Conservation (phyloP, 2,113 vertebrate species). For the Myodes glareolus region DNA sequence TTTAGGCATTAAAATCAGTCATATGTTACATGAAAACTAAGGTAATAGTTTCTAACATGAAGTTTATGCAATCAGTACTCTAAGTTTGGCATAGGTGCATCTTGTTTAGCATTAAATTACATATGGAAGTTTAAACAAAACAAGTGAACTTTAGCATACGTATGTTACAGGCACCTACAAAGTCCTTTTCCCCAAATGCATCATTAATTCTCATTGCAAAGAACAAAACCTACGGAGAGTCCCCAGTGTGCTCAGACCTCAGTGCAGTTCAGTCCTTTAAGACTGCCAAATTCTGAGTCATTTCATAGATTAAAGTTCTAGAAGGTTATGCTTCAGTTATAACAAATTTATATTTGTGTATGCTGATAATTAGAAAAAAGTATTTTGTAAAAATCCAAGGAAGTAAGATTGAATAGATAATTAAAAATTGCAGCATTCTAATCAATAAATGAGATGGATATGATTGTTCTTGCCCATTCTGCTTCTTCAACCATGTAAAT, state of each 20-base stretch:
- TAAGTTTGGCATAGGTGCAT: constrained; percentile 44
- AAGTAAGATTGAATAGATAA: constrained; percentile 68
- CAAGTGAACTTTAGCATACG: constrained; percentile 47
- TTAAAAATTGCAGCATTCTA: constrained; percentile 59
- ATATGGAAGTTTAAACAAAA: constrained; percentile 47
- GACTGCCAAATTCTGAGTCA: constrained; percentile 37
- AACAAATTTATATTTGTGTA: constrained; percentile 57
- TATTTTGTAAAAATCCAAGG: constrained; percentile 67
- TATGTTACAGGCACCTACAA: neutral
- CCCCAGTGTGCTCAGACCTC: constrained; percentile 4
- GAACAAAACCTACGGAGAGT: constrained; percentile 35
- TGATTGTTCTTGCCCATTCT: constrained; percentile 55
- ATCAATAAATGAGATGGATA: constrained; percentile 74
- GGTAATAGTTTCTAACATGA: neutral
- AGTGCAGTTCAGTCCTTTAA: constrained; percentile 16
- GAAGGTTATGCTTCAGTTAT: constrained; percentile 59
- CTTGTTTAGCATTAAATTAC: constrained; percentile 24
- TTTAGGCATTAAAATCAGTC: constrained; percentile 32
- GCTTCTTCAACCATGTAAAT: constrained; percentile 65
- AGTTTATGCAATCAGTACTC: constrained; percentile 34
- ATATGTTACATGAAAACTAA: neutral
- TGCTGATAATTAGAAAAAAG: constrained; percentile 68
- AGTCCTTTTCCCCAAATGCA: constrained; percentile 15
- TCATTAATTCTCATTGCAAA: neutral
- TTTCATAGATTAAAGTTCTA: constrained; percentile 57